Base-by-base conservation (phyloP, 2,888 invertebrate species). In the Chromoteleia sp. region DNA sequence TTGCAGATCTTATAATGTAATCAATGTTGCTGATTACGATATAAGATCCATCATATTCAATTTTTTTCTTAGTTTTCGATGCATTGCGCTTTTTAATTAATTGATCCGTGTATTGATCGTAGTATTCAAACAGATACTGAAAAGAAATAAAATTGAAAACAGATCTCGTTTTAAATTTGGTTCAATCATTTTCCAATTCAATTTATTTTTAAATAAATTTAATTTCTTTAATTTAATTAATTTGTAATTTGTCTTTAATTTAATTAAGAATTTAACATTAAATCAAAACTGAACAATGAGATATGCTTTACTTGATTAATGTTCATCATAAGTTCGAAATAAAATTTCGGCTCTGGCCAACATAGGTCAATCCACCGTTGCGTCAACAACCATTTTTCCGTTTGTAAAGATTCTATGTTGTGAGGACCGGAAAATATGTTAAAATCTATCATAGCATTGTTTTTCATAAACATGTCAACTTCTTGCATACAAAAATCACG, bases 261-360 rank as follows among this genome's bases (percentile, higher is more conserved):
- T n/a, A n/a, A n/a, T n/a, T n/a, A n/a, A n/a, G n/a, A n/a, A n/a
- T n/a, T n/a, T n/a, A n/a, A n/a, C n/a, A n/a, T n/a, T n/a, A n/a
- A n/a, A n/a, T n/a, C n/a, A n/a, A n/a, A n/a, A n/a, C n/a, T n/a
- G n/a, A n/a, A n/a, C n/a, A n/a, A n/a, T n/a, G n/a, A n/a, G n/a
- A n/a, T n/a, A n/a, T n/a, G n/a, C n/a, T 14, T 59, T 54, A 67
- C 71, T n/a, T 59, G 36, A 48, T 71, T 71, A 50, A 71, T 29
- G 7, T 50, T 17, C 71, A 61, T 73, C 59, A 73, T 41, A 10
- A 61, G 17, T 3, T 52, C 19, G 14, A 73, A 73, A 39, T 73
- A 73, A 39, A 52, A 61, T 10, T 52, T 30, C 0, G 52, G 8
- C 19, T 73, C 39, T 5, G 61, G 71, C 71, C 71, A 73, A 7